phyloP scores from a whole-genome alignment of 2,797 vertebrate species.

The Tachyglossus aculeatus region DNA sequence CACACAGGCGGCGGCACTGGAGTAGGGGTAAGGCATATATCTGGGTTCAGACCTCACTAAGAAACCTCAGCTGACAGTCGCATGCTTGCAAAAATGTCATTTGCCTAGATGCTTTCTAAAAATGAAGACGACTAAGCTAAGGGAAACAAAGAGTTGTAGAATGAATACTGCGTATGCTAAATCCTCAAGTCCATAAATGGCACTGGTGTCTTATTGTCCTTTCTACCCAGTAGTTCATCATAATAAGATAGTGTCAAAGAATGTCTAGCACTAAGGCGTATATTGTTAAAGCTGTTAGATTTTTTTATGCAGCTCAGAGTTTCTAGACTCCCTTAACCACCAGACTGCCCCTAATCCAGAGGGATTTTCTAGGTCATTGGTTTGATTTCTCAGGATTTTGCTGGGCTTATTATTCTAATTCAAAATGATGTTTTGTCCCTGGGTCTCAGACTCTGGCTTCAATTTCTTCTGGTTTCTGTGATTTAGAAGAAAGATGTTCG shows the following conservation, averaged over 20 bases:
- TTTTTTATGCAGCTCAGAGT: too few relatives aligned
- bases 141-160: background rate
- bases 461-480: background rate
- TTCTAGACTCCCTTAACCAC: constrained; percentile 12
- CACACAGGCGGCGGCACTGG: background rate
- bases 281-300: too few relatives aligned
- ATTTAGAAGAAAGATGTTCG: constrained; percentile 18
- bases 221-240: background rate
- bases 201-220: accelerated
- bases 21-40: background rate
- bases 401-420: background rate
- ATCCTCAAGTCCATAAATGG: background rate
- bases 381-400: constrained; percentile 8
- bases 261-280: background rate
- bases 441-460: background rate
- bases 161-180: too few relatives aligned
- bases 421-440: background rate
- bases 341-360: constrained; percentile 12
- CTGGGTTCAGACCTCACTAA: background rate
- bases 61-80: background rate
- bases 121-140: background rate
- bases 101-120: background rate
- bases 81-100: background rate
- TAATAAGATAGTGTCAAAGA: background rate
- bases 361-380: constrained; percentile 4